Evolutionary conservation across 2,797 vertebrate genomes (phyloP), one percentile per base, ranked within the genome.

Genomic region (Lagocephalus sceleratus): DNA sequence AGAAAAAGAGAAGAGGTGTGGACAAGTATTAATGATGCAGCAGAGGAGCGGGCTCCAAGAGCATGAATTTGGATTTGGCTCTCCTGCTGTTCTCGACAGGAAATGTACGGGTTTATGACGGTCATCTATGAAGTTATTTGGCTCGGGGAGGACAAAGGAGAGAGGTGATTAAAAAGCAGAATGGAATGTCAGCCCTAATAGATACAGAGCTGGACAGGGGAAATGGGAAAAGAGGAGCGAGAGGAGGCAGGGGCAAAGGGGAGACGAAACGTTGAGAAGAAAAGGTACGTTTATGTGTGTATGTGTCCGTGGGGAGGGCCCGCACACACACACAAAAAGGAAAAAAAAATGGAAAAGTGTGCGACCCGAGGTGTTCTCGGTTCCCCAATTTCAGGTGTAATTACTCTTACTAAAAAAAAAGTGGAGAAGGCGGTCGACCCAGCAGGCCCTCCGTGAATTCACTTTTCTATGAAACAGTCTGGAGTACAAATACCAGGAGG

Each of bases 111-210:
- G 56, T 63, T 81, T 75, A 77, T 74, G 62, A 59, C 55, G 63
- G 9, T 82, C 72, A 74, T 64, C 69, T 70, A 62, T 77, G 71
- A 81, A 71, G 84, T 87, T 66, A 86, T 90, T 88, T 82, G 67
- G 67, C 63, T 77, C 54, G 72, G 78, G 74, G 78, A 75, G 76
- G 82, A 82, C 81, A 78, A 77, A 83, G 70, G 71, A 58, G 66
- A 74, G 63, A 65, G 79, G 78, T 89, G 87, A 88, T 90, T 89
- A 89, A 88, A 86, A 84, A 79, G 71, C 75, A 70, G 71, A 88
- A 90, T 88, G 83, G 68, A 84, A 83, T 87, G 88, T 87, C 86
- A 90, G 61, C 81, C 54, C 76, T 87, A 89, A 90, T 90, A 83
- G 79, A 90, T 77, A 88, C 75, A 79, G 76, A 88, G 85, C 38